Evolutionary conservation across 2,113 vertebrate species (phyloP).

Genomic region (Cricetomys ansorgei): DNA sequence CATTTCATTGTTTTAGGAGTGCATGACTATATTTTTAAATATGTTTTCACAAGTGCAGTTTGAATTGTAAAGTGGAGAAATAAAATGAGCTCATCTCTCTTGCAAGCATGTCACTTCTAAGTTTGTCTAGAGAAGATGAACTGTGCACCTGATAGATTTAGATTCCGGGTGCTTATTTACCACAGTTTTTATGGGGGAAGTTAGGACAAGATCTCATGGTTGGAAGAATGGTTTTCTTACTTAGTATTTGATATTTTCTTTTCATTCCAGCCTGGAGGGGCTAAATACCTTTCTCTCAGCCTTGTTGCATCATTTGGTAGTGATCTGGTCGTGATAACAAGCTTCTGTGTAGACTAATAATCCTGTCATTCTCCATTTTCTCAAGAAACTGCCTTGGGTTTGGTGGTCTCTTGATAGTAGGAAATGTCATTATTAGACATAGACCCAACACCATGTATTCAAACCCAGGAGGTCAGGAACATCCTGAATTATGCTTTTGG

Average conservation of each 20-base stretch:
- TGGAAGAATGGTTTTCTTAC: background rate
- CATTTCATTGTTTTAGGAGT: background rate
- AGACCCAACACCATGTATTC: background rate
- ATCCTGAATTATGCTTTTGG: background rate
- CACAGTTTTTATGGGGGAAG: background rate
- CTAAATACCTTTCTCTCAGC: background rate
- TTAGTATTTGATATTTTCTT: background rate
- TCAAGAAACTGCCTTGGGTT: background rate
- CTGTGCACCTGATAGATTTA: background rate
- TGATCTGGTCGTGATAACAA: background rate
- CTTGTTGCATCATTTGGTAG: no score
- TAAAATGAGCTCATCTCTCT: no score
- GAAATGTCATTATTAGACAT: background rate
- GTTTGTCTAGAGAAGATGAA: background rate
- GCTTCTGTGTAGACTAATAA: no score
- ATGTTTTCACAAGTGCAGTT: background rate
- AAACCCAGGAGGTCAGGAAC: background rate
- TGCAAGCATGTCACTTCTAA: background rate
- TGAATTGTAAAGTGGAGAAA: background rate
- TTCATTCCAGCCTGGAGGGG: accelerated
- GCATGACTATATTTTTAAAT: background rate
- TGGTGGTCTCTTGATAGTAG: background rate
- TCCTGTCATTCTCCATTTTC: background rate
- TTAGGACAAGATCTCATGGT: no score
- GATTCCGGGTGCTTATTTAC: background rate